phyloP scores from a whole-genome alignment of 2,113 vertebrate genomes.

The Amphilophus citrinellus region DNA sequence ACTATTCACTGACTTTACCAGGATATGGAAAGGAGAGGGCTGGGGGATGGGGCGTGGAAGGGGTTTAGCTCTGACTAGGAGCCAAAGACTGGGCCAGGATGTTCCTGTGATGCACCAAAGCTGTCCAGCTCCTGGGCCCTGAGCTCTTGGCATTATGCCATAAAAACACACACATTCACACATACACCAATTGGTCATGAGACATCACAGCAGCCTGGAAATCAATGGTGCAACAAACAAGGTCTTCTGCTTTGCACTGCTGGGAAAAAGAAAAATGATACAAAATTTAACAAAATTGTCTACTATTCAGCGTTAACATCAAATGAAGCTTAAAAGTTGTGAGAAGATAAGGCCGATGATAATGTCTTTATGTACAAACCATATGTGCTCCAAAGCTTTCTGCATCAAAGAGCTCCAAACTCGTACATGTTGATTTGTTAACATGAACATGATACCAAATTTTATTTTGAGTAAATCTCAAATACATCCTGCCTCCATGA shows the following conservation, averaged over 20 bases:
- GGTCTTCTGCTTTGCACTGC: slow-evolving; percentile 41
- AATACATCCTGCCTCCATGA: neutral
- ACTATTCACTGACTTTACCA: slow-evolving; percentile 14
- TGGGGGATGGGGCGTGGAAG: neutral
- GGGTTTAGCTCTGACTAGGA: slow-evolving; percentile 19
- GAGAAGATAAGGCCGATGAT: neutral
- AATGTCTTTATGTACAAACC: neutral
- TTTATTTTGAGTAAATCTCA: slow-evolving; percentile 24
- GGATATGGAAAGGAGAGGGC: slow-evolving; percentile 20
- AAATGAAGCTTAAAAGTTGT: neutral
- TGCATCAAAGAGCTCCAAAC: neutral
- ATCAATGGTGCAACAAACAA: slow-evolving; percentile 42
- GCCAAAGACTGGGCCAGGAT: slow-evolving; percentile 66
- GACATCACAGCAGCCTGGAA: slow-evolving; percentile 48
- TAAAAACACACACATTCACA: slow-evolving; percentile 22
- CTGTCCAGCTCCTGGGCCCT: slow-evolving; percentile 57
- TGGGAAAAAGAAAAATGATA: neutral
- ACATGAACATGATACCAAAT: neutral
- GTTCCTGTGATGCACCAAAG: slow-evolving; percentile 72
- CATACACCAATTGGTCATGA: slow-evolving; percentile 36
- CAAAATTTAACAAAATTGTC: neutral
- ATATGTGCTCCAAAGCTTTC: neutral
- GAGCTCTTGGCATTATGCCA: slow-evolving; percentile 54
- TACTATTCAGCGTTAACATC: neutral
- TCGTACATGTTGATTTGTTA: neutral